These are phyloP conservation scores for Rhadina sibilatrix DNA, from an alignment of 2,113 vertebrate species.

Conservation along the genomic window DNA sequence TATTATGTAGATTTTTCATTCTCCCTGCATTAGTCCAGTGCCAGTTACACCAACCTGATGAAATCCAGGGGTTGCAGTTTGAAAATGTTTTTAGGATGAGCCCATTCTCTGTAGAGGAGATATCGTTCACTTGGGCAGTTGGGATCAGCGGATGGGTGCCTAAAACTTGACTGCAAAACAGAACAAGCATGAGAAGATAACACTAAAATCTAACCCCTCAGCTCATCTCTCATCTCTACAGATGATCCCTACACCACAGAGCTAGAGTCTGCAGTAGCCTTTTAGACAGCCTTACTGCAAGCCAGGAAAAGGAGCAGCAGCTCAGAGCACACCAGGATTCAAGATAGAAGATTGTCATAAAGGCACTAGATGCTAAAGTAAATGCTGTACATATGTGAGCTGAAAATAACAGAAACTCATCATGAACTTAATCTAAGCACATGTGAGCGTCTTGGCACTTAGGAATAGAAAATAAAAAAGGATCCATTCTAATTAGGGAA, in stretches of 20 bases:
- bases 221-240: background rate
- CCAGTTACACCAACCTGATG: constrained; percentile 77
- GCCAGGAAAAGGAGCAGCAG: background rate
- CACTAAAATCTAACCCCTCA: background rate
- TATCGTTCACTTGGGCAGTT: constrained; percentile 83
- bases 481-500: constrained; percentile 6
- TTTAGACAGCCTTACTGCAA: background rate
- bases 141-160: constrained; percentile 73
- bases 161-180: constrained; percentile 81
- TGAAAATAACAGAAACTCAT: background rate
- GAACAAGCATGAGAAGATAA: background rate
- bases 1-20: background rate
- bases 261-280: background rate
- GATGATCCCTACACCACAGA: rapidly evolving
- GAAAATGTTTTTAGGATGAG: constrained; percentile 88
- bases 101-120: constrained; percentile 89
- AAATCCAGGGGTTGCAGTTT: constrained; percentile 91
- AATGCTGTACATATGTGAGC: background rate
- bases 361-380: background rate
- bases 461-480: background rate
- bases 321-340: background rate
- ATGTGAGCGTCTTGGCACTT: background rate
- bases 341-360: background rate
- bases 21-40: background rate
- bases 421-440: background rate